A percentile compares a stretch with the other conserved stretches of the same genome.
Conservation (phyloP, 2,888 invertebrate genomes). For the Julus scandinavius region DNA sequence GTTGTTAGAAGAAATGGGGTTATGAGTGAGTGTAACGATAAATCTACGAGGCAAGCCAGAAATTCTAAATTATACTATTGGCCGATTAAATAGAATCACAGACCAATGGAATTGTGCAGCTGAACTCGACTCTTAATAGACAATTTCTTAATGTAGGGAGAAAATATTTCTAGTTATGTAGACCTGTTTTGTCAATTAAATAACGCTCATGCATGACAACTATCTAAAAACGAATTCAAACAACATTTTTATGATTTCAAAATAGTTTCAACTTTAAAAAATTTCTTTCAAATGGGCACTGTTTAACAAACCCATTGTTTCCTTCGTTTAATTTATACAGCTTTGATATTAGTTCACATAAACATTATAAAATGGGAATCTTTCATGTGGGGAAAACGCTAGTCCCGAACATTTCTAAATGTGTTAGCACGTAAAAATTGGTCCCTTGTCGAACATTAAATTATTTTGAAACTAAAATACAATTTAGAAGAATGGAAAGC, state of each 20-base stretch:
- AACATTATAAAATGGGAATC: neutral
- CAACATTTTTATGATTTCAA: neutral
- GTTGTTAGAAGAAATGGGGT: neutral
- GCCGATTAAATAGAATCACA: slow-evolving; percentile 30
- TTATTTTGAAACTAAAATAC: neutral
- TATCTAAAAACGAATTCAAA: neutral
- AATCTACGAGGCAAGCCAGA: slow-evolving; percentile 15
- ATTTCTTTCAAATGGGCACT: neutral
- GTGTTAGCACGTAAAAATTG: neutral
- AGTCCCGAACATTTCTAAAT: neutral
- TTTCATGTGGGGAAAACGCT: neutral
- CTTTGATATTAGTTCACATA: neutral
- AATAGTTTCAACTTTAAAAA: neutral
- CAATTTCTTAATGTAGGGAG: neutral
- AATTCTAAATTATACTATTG: neutral
- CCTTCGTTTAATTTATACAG: neutral
- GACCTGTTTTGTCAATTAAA: neutral
- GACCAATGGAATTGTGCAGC: slow-evolving; percentile 24
- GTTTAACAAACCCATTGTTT: neutral
- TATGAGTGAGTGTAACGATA: neutral
- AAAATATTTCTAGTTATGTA: neutral
- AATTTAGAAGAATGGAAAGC: neutral
- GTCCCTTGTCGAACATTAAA: neutral
- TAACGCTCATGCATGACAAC: too few relatives aligned
- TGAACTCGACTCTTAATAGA: neutral